Evolutionary conservation across 2,797 vertebrate genomes (phyloP).

Genomic region (Todus mexicanus): DNA sequence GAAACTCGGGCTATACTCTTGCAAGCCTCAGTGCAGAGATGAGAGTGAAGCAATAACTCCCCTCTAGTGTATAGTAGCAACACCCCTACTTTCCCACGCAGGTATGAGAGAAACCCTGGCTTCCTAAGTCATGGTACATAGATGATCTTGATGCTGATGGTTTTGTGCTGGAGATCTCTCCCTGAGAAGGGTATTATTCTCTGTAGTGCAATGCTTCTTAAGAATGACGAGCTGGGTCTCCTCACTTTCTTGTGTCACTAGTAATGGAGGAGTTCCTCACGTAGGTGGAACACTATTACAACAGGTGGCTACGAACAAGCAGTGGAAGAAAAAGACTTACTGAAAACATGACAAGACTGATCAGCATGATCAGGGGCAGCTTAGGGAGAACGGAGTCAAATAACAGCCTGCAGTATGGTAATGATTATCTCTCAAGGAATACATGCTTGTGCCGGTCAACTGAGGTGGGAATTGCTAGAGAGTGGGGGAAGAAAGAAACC

Average conservation of each 20-base stretch:
- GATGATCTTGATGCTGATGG: not conserved
- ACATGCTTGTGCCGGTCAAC: not conserved
- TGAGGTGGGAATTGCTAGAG: not conserved
- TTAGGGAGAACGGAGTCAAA: not conserved
- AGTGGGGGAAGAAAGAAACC: not conserved
- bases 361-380: not conserved
- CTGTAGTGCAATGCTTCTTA: not conserved
- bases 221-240: not conserved
- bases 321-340: not conserved
- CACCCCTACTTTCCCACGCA: not conserved
- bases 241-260: not conserved
- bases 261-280: not conserved
- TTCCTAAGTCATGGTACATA: not conserved
- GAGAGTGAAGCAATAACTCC: not conserved
- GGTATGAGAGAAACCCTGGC: not conserved
- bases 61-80: not conserved
- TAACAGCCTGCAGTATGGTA: not conserved
- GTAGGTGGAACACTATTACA: not conserved
- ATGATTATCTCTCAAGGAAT: not conserved
- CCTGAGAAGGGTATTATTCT: not conserved
- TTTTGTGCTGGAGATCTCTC: not conserved
- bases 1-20: not conserved
- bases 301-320: not conserved
- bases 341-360: not conserved
- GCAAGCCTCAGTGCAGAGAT: fast-evolving